A percentile compares a stretch with the other conserved stretches of the same genome.
Evolutionary conservation across 2,113 vertebrate genomes (phyloP).

Genomic region (Desmodus rotundus): DNA sequence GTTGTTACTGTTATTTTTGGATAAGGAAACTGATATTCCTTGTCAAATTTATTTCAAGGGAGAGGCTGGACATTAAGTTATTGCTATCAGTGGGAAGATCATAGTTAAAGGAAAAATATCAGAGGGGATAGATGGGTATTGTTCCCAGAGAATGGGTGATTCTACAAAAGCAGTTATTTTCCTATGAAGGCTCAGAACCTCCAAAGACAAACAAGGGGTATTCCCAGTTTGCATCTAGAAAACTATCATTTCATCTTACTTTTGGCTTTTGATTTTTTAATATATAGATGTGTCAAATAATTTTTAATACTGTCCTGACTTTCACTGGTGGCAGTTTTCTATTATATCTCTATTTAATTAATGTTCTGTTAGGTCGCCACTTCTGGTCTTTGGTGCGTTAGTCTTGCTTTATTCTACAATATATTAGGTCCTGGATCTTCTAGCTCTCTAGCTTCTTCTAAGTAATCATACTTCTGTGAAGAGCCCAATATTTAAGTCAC

Average conservation of each 20-base stretch:
- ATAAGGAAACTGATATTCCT: background rate
- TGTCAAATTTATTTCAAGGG: slow-evolving; percentile 25
- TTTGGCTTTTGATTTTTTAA: slow-evolving; percentile 62
- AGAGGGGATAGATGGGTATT: background rate
- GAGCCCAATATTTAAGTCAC: background rate
- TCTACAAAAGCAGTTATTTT: slow-evolving; percentile 65
- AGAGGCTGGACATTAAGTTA: background rate
- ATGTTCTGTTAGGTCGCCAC: slow-evolving; percentile 36
- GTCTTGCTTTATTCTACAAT: background rate
- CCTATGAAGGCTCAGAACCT: slow-evolving; percentile 15
- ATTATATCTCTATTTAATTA: slow-evolving; percentile 56
- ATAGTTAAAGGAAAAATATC: background rate
- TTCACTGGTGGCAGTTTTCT: slow-evolving; percentile 47
- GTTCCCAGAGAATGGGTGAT: background rate
- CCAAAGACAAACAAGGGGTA: background rate
- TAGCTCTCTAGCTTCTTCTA: background rate
- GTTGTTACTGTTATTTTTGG: background rate
- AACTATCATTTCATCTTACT: slow-evolving; percentile 43
- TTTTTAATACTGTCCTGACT: slow-evolving; percentile 66
- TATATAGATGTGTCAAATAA: background rate
- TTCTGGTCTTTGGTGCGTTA: background rate
- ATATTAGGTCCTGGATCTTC: background rate
- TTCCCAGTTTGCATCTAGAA: slow-evolving; percentile 38
- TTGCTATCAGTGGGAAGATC: background rate
- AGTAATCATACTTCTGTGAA: background rate